Base-by-base conservation (phyloP, 92 coral and sea anemone genomes). In the Pocillopora meandrina region DNA sequence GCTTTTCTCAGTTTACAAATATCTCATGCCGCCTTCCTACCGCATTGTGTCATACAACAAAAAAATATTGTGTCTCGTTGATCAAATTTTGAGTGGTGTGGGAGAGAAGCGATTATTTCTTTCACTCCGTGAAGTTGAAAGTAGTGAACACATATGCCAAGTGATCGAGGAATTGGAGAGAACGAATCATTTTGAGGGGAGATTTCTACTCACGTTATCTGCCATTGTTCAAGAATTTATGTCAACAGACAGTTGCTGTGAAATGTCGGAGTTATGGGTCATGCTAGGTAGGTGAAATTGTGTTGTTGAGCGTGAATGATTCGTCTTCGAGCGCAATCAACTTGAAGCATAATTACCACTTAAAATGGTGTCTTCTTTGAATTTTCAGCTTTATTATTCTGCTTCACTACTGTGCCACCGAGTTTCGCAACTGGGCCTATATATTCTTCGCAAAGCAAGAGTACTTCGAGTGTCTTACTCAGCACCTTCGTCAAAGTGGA, bases 1-100 rank as follows among this genome's bases (percentile, higher is more conserved):
- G 13, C 72, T 15, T 71, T 62, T 77, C 82, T 77, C 82, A 20
- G 58, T 63, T 77, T 77, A 77, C 82, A 34, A 77, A 77, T 77
- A 60, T 61, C 36, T 16, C 34, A 63, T 12, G 23, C 19, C 20
- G 17, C 20, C 19, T 17, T 19, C 36, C 31, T 9, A 58, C 71
- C 59, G 57, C 67, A 19, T 74, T 1, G 61, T 19, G 82, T 19
- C 65, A 20, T 73, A 18, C 12, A 10, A 47, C 20, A 18, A 31
- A 36, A n/a, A 12, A 10, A 8, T 17, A n/a, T 19, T 16, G 18
- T 20, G 62, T 18, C 52, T 42, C 8, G 52, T 42, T 42, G 52
- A 3, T 42, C 52, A 7, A 26, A 42, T 42, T 42, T 42, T 42
- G 52, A 3, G 4, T 7, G 52, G 52, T 3, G 4, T 42, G 52